Conservation (phyloP, 2,797 vertebrate species). For the Syndactyla subalaris region DNA sequence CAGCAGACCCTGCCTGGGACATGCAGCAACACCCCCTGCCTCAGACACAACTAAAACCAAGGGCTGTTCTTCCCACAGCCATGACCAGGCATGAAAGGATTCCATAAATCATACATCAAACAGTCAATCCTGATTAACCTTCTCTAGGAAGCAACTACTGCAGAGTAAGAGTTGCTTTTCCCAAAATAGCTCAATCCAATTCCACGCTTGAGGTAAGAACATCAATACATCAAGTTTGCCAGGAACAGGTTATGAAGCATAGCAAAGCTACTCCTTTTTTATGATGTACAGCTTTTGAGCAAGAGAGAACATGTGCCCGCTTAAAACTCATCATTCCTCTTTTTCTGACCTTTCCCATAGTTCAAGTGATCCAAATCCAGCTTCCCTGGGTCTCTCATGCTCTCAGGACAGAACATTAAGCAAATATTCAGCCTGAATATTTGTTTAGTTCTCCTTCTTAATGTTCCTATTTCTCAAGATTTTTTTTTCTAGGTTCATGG, state of each 20-base stretch:
- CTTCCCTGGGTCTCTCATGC: not conserved
- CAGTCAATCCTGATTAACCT: not conserved
- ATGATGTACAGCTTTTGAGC: not conserved
- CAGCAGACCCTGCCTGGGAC: not conserved
- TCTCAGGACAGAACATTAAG: not conserved
- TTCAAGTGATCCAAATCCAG: not conserved
- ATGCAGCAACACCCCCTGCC: not conserved
- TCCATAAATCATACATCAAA: not conserved
- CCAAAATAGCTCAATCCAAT: not conserved
- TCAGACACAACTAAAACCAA: not conserved
- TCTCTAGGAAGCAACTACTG: not conserved
- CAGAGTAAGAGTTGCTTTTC: not conserved
- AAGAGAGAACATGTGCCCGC: rapidly evolving
- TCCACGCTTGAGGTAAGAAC: not conserved
- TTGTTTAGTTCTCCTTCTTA: not conserved
- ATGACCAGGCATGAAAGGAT: not conserved
- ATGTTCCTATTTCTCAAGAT: not conserved
- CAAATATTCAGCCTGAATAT: not conserved
- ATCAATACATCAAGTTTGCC: not conserved
- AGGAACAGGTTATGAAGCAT: not conserved
- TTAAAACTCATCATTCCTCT: not conserved
- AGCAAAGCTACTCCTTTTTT: not conserved
- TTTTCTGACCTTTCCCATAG: not conserved
- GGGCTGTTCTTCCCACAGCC: not conserved
- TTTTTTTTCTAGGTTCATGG: not conserved